Evolutionary conservation across 2,888 invertebrate genomes (phyloP).

Genomic region (Dromius quadrimaculatus): DNA sequence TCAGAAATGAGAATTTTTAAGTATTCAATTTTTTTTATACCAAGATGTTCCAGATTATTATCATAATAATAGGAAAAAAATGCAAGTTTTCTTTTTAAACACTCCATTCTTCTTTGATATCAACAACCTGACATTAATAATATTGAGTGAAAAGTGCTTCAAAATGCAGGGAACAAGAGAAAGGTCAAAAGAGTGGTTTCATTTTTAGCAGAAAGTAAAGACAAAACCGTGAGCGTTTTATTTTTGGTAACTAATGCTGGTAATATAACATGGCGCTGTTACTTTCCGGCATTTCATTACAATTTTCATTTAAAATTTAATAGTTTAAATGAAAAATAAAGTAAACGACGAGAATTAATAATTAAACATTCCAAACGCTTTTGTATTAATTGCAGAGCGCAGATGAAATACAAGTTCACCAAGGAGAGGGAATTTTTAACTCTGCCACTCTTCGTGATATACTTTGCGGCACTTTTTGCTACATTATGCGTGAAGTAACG

Average conservation of each 20-base stretch:
- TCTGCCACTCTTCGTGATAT: slow-evolving; percentile 6
- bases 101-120: too few species aligned
- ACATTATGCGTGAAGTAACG: slow-evolving; percentile 44
- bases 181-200: too few species aligned
- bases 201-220: slow-evolving; percentile 4
- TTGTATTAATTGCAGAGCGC: slow-evolving; percentile 37
- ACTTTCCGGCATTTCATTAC: slow-evolving; percentile 34
- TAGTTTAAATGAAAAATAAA: slow-evolving; percentile 41
- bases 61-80: too few species aligned
- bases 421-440: slow-evolving; percentile 39
- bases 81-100: too few species aligned
- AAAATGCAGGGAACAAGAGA: too few species aligned
- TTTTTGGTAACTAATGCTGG: slow-evolving; percentile 26
- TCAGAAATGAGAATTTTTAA: too few species aligned
- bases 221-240: slow-evolving; percentile 6
- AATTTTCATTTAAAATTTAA: slow-evolving; percentile 36
- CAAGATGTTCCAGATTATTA: too few species aligned
- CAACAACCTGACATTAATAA: too few species aligned
- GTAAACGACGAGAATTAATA: slow-evolving; percentile 37
- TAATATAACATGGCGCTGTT: slow-evolving; percentile 24
- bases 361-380: slow-evolving; percentile 41
- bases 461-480: slow-evolving; percentile 34
- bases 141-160: too few species aligned
- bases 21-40: too few species aligned
- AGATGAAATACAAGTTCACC: slow-evolving; percentile 45